Evolutionary conservation across 1,140 invertebrate genomes (phyloP).

Genomic region (Drosophila yakuba): DNA sequence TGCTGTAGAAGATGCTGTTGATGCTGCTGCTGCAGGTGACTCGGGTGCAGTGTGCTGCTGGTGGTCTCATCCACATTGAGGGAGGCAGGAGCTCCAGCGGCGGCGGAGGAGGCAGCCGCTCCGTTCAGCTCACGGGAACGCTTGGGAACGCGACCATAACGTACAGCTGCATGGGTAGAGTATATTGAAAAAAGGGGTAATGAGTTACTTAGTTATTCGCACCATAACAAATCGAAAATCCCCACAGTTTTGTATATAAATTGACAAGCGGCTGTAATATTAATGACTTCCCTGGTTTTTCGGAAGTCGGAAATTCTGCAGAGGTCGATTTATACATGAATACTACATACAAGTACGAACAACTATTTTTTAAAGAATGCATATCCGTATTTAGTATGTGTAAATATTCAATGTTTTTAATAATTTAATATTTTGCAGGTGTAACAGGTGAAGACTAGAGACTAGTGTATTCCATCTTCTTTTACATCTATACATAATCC

Average conservation of each 20-base stretch:
- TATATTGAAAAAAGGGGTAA: neutral
- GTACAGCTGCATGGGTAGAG: conserved; percentile 90
- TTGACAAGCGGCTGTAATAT: neutral
- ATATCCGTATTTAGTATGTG: too few species aligned
- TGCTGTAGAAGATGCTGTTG: conserved; percentile 58
- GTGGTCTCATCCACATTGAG: conserved; percentile 70
- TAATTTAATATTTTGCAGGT: too few species aligned
- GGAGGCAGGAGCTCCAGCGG: conserved; percentile 41
- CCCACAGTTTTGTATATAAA: neutral
- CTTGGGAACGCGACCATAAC: conserved; percentile 98
- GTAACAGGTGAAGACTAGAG: too few species aligned
- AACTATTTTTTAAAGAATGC: too few species aligned
- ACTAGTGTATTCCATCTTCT: neutral
- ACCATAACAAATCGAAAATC: neutral
- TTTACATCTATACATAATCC: neutral
- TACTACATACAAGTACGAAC: too few species aligned
- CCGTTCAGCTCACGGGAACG: conserved; percentile 92
- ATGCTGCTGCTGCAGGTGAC: conserved; percentile 50
- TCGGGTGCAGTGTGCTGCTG: conserved; percentile 57
- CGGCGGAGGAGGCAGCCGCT: conserved; percentile 73
- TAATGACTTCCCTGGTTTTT: too few species aligned
- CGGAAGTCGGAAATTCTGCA: too few species aligned
- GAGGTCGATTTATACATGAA: too few species aligned
- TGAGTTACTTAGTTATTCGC: neutral
- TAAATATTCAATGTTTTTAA: too few species aligned